phyloP scores from a whole-genome alignment of 2,797 vertebrate species.

The Xiphophorus birchmanni region DNA sequence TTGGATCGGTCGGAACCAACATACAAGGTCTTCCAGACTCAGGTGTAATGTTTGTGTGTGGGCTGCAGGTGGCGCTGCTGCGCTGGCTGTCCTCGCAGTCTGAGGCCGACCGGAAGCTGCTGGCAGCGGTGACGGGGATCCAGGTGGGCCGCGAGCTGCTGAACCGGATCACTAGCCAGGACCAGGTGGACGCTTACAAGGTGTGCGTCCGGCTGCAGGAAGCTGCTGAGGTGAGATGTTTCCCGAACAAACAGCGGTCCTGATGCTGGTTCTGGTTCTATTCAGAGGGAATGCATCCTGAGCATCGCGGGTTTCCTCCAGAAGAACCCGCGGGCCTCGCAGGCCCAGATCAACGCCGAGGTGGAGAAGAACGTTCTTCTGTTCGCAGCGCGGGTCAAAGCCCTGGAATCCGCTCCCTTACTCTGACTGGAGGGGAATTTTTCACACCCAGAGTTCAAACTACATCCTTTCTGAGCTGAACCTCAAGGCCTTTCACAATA shows the following conservation, averaged over 20 bases:
- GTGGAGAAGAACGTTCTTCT: conserved; percentile 78
- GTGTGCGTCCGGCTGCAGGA: neutral
- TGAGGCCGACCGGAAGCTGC: conserved; percentile 55
- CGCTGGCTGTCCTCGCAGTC: conserved; percentile 75
- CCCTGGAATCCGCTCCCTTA: conserved; percentile 60
- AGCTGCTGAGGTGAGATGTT: neutral
- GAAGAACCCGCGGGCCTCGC: conserved; percentile 73
- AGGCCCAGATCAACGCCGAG: conserved; percentile 66
- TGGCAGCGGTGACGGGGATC: conserved; percentile 71
- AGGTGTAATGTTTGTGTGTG: neutral
- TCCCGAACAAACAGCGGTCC: neutral
- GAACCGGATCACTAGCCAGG: conserved; percentile 72
- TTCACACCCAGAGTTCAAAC: neutral
- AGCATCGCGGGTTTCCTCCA: conserved; percentile 71
- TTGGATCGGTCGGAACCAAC: too few relatives aligned
- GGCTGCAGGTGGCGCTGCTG: conserved; percentile 75
- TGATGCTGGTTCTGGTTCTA: conserved; percentile 10
- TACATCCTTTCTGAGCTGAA: neutral
- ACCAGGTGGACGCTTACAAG: conserved; percentile 75
- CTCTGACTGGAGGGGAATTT: conserved; percentile 32
- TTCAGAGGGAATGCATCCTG: conserved; percentile 78
- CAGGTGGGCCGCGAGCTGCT: conserved; percentile 74
- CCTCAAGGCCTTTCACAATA: conserved; percentile 4
- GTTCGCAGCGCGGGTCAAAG: conserved; percentile 76
- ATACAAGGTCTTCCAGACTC: neutral